Evolutionary conservation across 2,113 vertebrate genomes (phyloP), one percentile per base, ranked within the genome.

Genomic region (Thalassoma bifasciatum): DNA sequence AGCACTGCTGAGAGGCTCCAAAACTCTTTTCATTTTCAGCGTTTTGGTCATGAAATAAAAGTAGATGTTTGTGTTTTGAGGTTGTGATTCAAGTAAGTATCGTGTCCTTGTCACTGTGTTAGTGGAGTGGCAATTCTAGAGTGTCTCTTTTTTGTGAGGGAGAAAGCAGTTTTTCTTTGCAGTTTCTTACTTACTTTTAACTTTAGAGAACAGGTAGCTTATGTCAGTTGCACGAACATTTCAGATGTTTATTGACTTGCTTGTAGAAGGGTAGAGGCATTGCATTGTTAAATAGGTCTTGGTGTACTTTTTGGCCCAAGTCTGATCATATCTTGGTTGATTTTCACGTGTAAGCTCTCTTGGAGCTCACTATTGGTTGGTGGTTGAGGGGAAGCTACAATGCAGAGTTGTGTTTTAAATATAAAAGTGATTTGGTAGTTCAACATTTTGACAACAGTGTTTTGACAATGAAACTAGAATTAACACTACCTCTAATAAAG

Each of bases 11-110:
- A 71, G 68, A 76, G 68, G 52, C 63, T 70, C 42, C 67, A 64
- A 67, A 63, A 61, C 54, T 38, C 14, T 42, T 66, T 65, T 46
- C 57, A 61, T 71, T 72, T 62, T 36, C 46, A 57, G 49, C 62
- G 68, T 50, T 80, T 70, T 72, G 40, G 46, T 78, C 66, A 54
- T 78, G 34, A 57, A 71, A 68, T 44, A 76, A 69, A 79, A 50
- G 59, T 63, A 68, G 44, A 16, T 72, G 58, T 5, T 14, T 34
- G n/a, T 59, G 24, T 61, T 73, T 73, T 16, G 2, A 53, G 47
- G 51, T 46, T 59, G 50, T 53, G 51, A 53, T 21, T 38, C 36
- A 62, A 49, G 42, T 64, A 54, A 64, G 47, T 14, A 51, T 54
- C 5, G 1, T 70, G 44, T 70, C 76, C 58, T 77, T 59, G 66